Base-by-base conservation (phyloP, 1,140 invertebrate species). In the Riptortus pedestris region DNA sequence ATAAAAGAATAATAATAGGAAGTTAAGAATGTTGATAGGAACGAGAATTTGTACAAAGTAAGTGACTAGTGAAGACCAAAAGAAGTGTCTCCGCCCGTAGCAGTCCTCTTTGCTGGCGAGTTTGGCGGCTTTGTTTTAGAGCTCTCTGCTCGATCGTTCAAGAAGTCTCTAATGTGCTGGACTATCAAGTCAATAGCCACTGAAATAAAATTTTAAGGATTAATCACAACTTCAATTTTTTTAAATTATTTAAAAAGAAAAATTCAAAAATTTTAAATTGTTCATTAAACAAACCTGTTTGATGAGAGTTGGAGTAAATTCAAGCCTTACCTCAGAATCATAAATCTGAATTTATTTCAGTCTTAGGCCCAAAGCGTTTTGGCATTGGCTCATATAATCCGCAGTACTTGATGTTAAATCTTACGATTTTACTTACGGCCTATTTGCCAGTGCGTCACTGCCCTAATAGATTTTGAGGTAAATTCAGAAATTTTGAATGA, bases 161-260 rank as follows among this genome's bases (percentile, higher is more conserved):
- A 73, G 69, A 86, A 83, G 76, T 95, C 92, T 72, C 86, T 81
- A 71, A 96, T 94, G 74, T 94, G 91, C 75, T 96, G 91, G 4
- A 96, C 92, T 71, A 96, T 94, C 70, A 96, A 78, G 71, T 93
- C 90, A 72, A 95, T 94, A 52, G 93, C 93, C 73, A 96, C 93
- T 92, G 81, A 52, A 82, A 63, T 59, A 71, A 71, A 71, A 66
- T 48, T 66, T 61, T 9, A n/a, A 51, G 9, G n/a, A n/a, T 51
- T 51, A 24, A 51, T 18, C 60, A 51, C 4, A 64, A 61, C 20
- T 61, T 43, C 22, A 11, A 43, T 27, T 31, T 24, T 62, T 27
- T 62, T 3, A n/a, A 31, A 29, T n/a, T 4, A 16, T 26, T 57
- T 63, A 62, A 7, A 64, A 20, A 64, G 22, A 11, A 64, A 63